Base-by-base conservation (phyloP, 2,888 invertebrate species). In the Synanthedon formicaeformis region DNA sequence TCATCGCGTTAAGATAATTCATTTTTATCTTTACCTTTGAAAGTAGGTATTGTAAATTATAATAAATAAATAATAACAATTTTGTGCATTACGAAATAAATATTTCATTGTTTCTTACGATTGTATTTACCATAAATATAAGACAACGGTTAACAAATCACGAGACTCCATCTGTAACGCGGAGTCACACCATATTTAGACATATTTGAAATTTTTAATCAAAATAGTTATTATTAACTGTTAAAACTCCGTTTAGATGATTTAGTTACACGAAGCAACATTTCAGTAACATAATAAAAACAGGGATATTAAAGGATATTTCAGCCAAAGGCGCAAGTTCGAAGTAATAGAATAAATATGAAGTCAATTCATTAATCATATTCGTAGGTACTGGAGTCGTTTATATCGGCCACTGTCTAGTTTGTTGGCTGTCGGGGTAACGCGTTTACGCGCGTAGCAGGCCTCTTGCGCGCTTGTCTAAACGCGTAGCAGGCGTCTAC, bases 281-380 rank as follows among this genome's bases (percentile, higher is more conserved):
- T 78, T 83, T 82, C 81, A 82, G 80, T 81, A 83, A 82, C 13
- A 45, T 13, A 77, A 71, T 74, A 80, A 85, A 78, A 78, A 83
- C 85, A 86, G 85, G 84, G 83, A 84, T 84, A 78, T 73, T 75
- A 79, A 78, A 78, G 74, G 73, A 70, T 69, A 75, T 57, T 52
- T 53, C 81, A 84, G 79, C 81, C 81, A 81, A 81, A 80, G 79
- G 84, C 81, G 76, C 84, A 85, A 78, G 83, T 84, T 84, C 69
- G 85, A 82, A 79, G 79, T 85, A 84, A 85, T 86, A 86, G 80
- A 79, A 70, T 86, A 82, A 82, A 80, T 79, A 80, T 83, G 79
- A 87, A 80, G 87, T 87, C 87, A 87, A 87, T 87, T 87, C 84
- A 83, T 80, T 84, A 84, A 86, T 81, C 85, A 82, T 87, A 87